Percentiles rank a stretch among this genome's conserved stretches.
phyloP scores from a whole-genome alignment of 2,888 invertebrate species.

The Tenthredo distinguenda region DNA sequence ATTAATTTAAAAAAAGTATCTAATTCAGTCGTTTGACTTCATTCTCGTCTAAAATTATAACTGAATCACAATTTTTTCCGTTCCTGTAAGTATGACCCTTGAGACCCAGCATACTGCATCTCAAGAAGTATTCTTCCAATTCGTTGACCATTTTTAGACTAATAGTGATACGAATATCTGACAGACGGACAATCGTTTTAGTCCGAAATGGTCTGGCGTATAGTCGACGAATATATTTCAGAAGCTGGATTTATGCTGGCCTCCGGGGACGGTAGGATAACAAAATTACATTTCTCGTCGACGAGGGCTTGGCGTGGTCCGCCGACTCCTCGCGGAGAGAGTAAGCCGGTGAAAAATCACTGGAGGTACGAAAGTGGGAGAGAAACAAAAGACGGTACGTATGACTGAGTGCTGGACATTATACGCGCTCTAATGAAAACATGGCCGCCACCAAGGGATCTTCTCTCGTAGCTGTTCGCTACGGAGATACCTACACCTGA shows the following conservation, averaged over 20 bases:
- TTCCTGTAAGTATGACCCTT: too few species aligned
- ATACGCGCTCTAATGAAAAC: slow-evolving; percentile 73
- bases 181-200: slow-evolving; percentile 23
- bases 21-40: not conserved
- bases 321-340: slow-evolving; percentile 54
- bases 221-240: slow-evolving; percentile 51
- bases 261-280: slow-evolving; percentile 65
- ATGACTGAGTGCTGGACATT: slow-evolving; percentile 75
- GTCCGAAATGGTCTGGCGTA: not conserved
- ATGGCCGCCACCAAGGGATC: slow-evolving; percentile 70
- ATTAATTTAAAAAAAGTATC: not conserved
- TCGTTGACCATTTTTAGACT: not conserved
- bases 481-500: slow-evolving; percentile 20
- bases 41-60: not conserved
- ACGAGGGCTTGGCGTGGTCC: slow-evolving; percentile 62
- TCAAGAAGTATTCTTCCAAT: not conserved
- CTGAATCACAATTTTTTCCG: not conserved
- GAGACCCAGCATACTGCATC: not conserved
- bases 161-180: not conserved
- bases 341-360: slow-evolving; percentile 71
- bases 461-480: not conserved
- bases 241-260: slow-evolving; percentile 56
- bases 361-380: slow-evolving; percentile 61
- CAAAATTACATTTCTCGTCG: slow-evolving; percentile 71
- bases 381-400: slow-evolving; percentile 62